These are phyloP conservation scores for Sebastes oblongus DNA, from an alignment of 2,797 vertebrate species.

Conservation along the genomic window DNA sequence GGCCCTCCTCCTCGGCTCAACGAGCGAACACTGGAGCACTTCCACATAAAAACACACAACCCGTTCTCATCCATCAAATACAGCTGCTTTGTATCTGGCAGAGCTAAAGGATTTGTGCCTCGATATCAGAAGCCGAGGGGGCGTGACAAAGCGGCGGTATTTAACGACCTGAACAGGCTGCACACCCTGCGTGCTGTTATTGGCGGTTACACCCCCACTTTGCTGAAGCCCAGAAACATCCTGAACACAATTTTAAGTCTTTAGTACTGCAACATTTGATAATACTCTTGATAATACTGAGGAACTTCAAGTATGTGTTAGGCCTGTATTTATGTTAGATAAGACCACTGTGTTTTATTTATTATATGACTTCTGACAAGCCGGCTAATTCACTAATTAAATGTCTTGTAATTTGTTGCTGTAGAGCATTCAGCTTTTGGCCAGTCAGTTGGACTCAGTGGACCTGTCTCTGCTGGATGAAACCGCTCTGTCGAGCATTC, in stretches of 20 bases:
- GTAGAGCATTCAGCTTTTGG: constrained; percentile 83
- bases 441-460: constrained; percentile 82
- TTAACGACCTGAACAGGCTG: no score
- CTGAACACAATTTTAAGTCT: neutral
- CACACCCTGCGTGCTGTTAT: no score
- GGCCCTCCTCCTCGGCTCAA: no score
- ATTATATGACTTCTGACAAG: neutral
- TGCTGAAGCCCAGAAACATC: no score
- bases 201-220: no score
- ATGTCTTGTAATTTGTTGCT: neutral
- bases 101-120: no score
- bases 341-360: neutral
- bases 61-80: no score
- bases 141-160: no score
- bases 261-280: neutral
- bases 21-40: no score
- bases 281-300: neutral
- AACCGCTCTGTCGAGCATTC: constrained; percentile 73
- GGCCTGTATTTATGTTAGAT: neutral
- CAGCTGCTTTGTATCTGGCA: no score
- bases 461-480: constrained; percentile 81
- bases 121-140: no score
- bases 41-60: no score
- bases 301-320: neutral
- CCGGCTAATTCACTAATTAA: neutral